phyloP scores from a whole-genome alignment of 2,888 invertebrate genomes.

The Polylopha cassiicola region DNA sequence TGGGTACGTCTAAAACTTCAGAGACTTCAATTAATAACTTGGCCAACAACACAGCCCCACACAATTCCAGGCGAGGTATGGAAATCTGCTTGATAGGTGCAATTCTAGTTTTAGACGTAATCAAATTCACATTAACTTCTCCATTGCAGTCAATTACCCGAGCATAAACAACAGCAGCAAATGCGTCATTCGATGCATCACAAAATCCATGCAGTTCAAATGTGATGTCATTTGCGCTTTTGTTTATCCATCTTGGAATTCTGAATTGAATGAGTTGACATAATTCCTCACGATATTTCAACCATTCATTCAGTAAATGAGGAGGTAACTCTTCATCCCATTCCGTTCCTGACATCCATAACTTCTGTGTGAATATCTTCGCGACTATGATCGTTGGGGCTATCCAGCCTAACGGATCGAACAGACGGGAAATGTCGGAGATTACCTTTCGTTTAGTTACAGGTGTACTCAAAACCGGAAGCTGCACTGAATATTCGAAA shows the following conservation, averaged over 20 bases:
- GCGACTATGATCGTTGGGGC: not conserved
- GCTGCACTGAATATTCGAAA: too few species aligned
- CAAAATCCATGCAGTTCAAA: not conserved
- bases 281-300: not conserved
- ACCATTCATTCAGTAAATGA: not conserved
- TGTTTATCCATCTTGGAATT: not conserved
- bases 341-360: not conserved
- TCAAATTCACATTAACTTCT: not conserved
- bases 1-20: not conserved
- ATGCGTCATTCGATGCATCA: not conserved
- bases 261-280: not conserved
- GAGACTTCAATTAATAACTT: not conserved
- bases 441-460: too few species aligned
- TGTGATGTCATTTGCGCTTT: not conserved
- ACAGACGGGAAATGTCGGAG: too few species aligned
- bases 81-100: not conserved
- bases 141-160: not conserved
- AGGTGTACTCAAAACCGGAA: too few species aligned
- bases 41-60: too few species aligned
- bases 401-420: not conserved
- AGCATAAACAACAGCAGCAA: not conserved
- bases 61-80: too few species aligned
- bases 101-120: not conserved
- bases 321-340: not conserved
- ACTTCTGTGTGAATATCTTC: not conserved